Percentiles rank a stretch among this genome's conserved stretches.
phyloP scores from a whole-genome alignment of 2,888 invertebrate species.

The Leucania comma region DNA sequence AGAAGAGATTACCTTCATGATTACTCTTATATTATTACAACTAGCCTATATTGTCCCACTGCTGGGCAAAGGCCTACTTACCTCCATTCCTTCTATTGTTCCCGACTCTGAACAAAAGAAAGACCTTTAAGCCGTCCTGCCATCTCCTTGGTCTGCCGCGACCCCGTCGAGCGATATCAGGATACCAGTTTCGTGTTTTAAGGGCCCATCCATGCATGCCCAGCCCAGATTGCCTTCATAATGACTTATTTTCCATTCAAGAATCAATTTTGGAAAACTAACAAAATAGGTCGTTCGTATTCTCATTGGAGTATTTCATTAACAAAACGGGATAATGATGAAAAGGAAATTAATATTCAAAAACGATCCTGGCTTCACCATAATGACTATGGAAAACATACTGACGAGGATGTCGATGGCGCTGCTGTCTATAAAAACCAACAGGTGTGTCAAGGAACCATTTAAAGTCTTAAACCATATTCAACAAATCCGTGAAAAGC shows the following conservation, averaged over 20 bases:
- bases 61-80: no score
- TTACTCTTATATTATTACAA: background rate
- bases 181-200: no score
- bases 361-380: background rate
- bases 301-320: background rate
- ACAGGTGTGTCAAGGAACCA: background rate
- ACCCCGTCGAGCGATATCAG: no score
- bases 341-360: background rate
- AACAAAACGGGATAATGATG: background rate
- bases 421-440: background rate
- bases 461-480: background rate
- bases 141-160: no score
- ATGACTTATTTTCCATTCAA: background rate
- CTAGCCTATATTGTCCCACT: no score
- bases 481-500: conserved; percentile 13
- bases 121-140: no score
- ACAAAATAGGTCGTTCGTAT: background rate
- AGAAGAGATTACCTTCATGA: background rate
- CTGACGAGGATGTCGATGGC: background rate
- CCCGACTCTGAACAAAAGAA: no score
- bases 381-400: background rate
- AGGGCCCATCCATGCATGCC: no score
- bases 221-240: background rate
- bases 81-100: no score
- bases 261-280: background rate